These are phyloP conservation scores for Amazona guildingii DNA, from an alignment of 2,113 vertebrate species.

Conservation along the genomic window DNA sequence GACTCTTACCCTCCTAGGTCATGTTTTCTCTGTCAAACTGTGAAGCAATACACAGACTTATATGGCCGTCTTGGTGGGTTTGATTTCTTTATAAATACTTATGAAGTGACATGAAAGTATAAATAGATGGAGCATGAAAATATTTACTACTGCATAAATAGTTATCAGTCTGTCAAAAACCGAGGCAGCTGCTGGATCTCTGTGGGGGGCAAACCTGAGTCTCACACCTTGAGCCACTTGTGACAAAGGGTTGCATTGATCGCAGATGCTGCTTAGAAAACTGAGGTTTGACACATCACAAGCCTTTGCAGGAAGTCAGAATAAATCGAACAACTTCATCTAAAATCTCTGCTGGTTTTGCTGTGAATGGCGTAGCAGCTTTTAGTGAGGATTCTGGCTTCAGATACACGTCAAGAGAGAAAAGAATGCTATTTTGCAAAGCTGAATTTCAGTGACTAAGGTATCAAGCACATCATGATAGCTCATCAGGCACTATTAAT, in stretches of 20 bases:
- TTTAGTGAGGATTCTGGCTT: neutral
- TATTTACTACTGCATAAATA: slow-evolving; percentile 18
- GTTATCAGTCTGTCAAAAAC: neutral
- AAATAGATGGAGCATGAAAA: slow-evolving; percentile 1
- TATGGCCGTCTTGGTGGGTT: neutral
- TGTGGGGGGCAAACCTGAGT: neutral
- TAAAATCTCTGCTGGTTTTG: neutral
- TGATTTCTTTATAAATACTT: neutral
- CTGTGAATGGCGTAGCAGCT: neutral
- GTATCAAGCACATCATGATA: neutral
- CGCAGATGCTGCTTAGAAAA: neutral
- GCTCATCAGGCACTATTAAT: neutral
- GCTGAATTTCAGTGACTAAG: neutral
- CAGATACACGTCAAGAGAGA: neutral
- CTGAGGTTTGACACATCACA: neutral
- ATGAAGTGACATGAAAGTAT: neutral
- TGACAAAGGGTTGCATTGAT: slow-evolving; percentile 34
- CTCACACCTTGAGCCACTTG: neutral
- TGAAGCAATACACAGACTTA: neutral
- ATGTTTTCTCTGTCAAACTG: slow-evolving; percentile 26
- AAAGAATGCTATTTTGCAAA: neutral
- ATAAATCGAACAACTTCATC: neutral
- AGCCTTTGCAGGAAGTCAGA: neutral
- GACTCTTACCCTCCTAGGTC: slow-evolving; percentile 2
- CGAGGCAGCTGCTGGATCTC: neutral